A percentile compares a stretch with the other conserved stretches of the same genome.
phyloP scores from a whole-genome alignment of 2,797 vertebrate species.

The Carduelis carduelis region DNA sequence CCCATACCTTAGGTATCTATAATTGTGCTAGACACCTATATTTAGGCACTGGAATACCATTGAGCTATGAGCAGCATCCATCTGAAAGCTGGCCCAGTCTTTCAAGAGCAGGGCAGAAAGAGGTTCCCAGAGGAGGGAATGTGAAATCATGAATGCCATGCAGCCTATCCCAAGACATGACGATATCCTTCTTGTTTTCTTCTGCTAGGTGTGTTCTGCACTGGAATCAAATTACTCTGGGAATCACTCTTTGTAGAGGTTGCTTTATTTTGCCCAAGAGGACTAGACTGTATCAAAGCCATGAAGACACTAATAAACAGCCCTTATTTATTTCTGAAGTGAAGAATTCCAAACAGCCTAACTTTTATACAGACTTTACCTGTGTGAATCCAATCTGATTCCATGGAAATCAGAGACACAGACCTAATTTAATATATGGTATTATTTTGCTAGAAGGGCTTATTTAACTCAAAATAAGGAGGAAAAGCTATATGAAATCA shows the following conservation, averaged over 20 bases:
- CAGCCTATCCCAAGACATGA: background rate
- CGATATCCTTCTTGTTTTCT: background rate
- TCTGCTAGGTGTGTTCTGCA: background rate
- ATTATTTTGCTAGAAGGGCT: background rate
- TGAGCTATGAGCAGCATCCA: background rate
- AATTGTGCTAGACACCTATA: background rate
- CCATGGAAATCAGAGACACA: fast-evolving
- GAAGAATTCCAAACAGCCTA: background rate
- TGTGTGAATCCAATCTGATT: background rate
- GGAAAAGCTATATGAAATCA: background rate
- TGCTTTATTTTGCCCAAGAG: background rate
- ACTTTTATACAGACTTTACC: background rate
- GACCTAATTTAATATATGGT: background rate
- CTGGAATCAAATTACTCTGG: background rate
- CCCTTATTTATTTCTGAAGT: background rate
- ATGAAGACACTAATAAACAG: background rate
- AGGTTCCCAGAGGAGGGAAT: background rate
- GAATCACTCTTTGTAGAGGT: background rate
- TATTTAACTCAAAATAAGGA: background rate
- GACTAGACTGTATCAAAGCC: background rate
- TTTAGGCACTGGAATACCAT: background rate
- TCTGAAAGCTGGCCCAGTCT: background rate
- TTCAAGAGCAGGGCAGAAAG: background rate
- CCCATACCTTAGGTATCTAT: background rate
- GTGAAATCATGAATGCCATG: background rate